These are phyloP conservation scores for Choristoneura rosaceana DNA, from an alignment of 2,888 invertebrate species.

Conservation along the genomic window DNA sequence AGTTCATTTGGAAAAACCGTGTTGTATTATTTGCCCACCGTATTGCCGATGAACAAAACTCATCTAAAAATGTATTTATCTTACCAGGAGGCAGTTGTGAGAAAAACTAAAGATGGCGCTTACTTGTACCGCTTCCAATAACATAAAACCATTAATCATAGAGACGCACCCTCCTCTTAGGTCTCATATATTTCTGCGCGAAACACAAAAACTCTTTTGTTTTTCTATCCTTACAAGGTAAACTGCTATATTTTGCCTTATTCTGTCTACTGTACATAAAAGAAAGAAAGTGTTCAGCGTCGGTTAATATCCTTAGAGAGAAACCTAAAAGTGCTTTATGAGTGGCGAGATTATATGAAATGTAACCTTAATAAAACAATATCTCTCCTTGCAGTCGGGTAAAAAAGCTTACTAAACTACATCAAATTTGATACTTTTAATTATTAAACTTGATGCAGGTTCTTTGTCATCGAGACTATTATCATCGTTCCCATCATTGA, in stretches of 20 bases:
- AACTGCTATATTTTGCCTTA: slow-evolving; percentile 16
- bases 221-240: slow-evolving; percentile 26
- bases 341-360: too few species aligned
- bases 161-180: slow-evolving; percentile 40
- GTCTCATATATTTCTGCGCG: slow-evolving; percentile 40
- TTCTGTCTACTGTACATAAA: slow-evolving; percentile 2
- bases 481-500: background rate
- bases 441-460: too few species aligned
- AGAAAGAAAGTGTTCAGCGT: background rate
- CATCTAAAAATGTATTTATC: slow-evolving; percentile 31
- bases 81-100: slow-evolving; percentile 23
- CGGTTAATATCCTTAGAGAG: too few species aligned
- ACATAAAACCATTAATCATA: slow-evolving; percentile 41
- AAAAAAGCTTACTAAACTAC: too few species aligned
- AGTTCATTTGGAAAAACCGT: background rate
- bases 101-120: slow-evolving; percentile 40
- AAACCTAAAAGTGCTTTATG: too few species aligned
- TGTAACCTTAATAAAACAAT: too few species aligned
- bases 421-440: too few species aligned
- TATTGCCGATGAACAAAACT: slow-evolving; percentile 4
- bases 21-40: background rate
- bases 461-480: too few species aligned
- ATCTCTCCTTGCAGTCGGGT: too few species aligned
- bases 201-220: slow-evolving; percentile 38
- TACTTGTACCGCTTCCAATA: slow-evolving; percentile 41